Evolutionary conservation across 2,113 vertebrate genomes (phyloP).

Genomic region (cat (Felis catus)): DNA sequence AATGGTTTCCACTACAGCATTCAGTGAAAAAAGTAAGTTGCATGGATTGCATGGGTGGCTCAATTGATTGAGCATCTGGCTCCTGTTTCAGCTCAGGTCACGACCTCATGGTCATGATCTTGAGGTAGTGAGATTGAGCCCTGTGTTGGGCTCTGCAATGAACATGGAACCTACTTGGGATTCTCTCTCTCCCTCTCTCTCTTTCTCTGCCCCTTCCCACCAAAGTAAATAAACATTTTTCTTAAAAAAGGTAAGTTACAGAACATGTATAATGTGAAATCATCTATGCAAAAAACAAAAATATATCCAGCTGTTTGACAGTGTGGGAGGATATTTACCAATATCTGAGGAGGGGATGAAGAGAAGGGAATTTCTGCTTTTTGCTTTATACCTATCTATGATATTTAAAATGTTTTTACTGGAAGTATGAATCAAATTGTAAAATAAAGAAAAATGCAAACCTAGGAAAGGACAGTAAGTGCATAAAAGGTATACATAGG

Average conservation of each 20-base stretch:
- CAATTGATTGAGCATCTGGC: no score
- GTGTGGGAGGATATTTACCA: background rate
- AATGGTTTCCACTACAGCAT: background rate
- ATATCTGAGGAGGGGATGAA: background rate
- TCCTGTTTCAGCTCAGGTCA: no score
- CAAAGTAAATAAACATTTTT: no score
- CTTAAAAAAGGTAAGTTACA: background rate
- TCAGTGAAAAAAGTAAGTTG: background rate
- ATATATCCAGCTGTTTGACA: background rate
- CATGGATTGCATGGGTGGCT: no score
- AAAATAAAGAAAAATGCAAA: constrained; percentile 44
- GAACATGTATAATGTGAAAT: background rate
- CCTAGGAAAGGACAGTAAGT: constrained; percentile 30
- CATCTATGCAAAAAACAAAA: background rate
- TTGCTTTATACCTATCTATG: background rate
- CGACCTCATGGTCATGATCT: no score
- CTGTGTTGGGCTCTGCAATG: no score
- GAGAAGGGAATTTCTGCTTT: background rate
- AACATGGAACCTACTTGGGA: no score
- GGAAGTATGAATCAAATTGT: constrained; percentile 16
- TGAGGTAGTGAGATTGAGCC: no score
- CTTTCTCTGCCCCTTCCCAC: no score
- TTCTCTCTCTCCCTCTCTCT: no score
- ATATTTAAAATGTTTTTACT: constrained; percentile 40
- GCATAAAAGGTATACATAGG: constrained; percentile 2